A percentile compares a stretch with the other conserved stretches of the same genome.
Conservation (phyloP, 2,888 invertebrate species). For the Horisme vitalbata region DNA sequence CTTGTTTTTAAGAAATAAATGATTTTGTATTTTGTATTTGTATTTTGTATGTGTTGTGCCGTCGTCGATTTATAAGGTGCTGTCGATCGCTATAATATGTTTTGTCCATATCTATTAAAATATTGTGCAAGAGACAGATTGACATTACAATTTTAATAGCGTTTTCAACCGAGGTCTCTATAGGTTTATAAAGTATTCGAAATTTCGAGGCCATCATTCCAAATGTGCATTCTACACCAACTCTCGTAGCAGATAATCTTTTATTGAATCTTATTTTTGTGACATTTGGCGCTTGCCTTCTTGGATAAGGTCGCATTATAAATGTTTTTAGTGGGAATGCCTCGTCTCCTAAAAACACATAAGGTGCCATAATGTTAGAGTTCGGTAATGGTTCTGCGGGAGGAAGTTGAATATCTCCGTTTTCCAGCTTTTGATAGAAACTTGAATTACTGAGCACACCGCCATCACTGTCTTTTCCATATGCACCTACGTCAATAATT, state of each 20-base stretch:
- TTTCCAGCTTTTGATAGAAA: constrained; percentile 28
- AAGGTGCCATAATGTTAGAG: constrained; percentile 26
- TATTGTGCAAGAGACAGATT: constrained; percentile 24
- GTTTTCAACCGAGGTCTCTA: constrained; percentile 20
- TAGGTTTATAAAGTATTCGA: constrained; percentile 18
- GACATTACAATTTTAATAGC: constrained; percentile 19
- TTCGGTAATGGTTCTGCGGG: constrained; percentile 28
- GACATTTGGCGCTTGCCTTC: constrained; percentile 14
- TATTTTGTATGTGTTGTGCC: constrained; percentile 15
- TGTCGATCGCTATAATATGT: constrained; percentile 12
- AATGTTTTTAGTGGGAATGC: constrained; percentile 21
- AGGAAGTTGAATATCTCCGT: constrained; percentile 27
- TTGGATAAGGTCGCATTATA: constrained; percentile 24
- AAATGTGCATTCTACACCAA: no score
- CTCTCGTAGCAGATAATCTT: constrained; percentile 25
- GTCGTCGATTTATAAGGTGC: constrained; percentile 20
- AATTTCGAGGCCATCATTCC: constrained; percentile 21
- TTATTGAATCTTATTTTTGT: constrained; percentile 27
- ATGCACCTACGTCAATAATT: constrained; percentile 30
- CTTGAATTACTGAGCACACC: constrained; percentile 28
- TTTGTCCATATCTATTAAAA: constrained; percentile 26
- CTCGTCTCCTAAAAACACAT: no score
- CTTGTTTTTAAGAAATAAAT: no score
- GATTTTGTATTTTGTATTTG: no score
- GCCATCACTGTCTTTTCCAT: constrained; percentile 23